Evolutionary conservation across 1,140 invertebrate species (phyloP), one percentile per base, ranked within the genome.

Genomic region (Brachionus calyciflorus): DNA sequence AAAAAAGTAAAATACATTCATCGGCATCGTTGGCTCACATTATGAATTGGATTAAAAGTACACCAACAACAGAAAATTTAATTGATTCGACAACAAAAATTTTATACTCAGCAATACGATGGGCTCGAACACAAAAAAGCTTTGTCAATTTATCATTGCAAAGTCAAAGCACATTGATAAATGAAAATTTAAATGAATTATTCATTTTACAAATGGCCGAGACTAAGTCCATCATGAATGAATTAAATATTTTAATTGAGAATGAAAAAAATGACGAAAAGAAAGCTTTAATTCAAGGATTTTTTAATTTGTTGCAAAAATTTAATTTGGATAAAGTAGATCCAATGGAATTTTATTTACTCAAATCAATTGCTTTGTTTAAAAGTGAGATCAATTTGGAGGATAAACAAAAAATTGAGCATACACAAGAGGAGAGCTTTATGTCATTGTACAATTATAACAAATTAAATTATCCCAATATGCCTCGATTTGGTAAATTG

Each of bases 201-300:
- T 49, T 73, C 21, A 51, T 55, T 17, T 46, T 73, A 19, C 69
- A 73, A 73, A 73, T 73, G 69, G 69, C 69, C 28, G 69, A 73
- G 46, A 73, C 46, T 7, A 73, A 73, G 24, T 49, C 33, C n/a
- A 51, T 51, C 26, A 28, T 37, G 14, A 49, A 73, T 19, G 69
- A 73, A 26, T 21, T 49, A 4, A 49, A 51, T 6, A 7, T 26
- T 4, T 73, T 73, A 28, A 6, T 30, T 12, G 37, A 73, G 12
- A 33, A 49, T 51, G 46, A 51, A 24, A 24, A 49, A 14, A 73
- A 51, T 19, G 69, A 73, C n/a, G 21, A 49, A 49, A 73, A 17
- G 2, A 73, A 51, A 14, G 17, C 12, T 2, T 33, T 73, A n/a
- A 10, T 73, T 12, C 46, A 14, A 24, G 46, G 69, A 9, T 73